Evolutionary conservation across 2,113 vertebrate genomes (phyloP), one percentile per base, ranked within the genome.

Genomic region (Phrynosoma blainvillii): DNA sequence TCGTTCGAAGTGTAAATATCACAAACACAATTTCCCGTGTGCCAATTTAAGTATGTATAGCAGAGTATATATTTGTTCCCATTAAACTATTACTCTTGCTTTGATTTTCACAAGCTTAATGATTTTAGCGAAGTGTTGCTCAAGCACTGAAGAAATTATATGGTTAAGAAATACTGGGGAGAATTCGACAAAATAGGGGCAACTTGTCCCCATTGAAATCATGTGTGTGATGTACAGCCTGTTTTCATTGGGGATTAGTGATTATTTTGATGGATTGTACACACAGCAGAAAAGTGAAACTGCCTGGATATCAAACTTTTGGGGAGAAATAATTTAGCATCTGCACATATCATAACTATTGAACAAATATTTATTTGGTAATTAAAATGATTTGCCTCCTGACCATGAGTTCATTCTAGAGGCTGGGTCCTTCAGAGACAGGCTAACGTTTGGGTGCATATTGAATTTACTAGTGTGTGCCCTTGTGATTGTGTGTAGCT

Each of bases 281-380:
- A 5, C 23, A 21, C 12, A 68, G 21, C 42, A 47, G 86, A 84
- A 76, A 82, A 77, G 66, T 79, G 90, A 90, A 92, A 92, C 84
- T 90, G 88, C 79, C 56, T 32, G 83, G 87, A 91, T 87, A 93
- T 32, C 21, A 94, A 90, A 88, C 87, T 84, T 85, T 68, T 88
- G 40, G 20, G n/a, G 42, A 52, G 54, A 4, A n/a, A 8, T 40
- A 21, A 42, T 23, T 79, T 52, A 79, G 30, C 12, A 10, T 27
- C 25, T 2, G 0, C 1, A 27, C n/a, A 84, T 54, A 54, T 66
- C 77, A 75, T 85, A 66, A 79, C 56, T 86, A 32, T 42, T 82
- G 3, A 30, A 78, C 76, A n/a, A 1, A 5, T 84, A 90, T 87
- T 14, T 0, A 85, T 70, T 89, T 79, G 25, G 79, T 91, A 82